Conservation (phyloP, 2,113 vertebrate genomes). For the Antechinus flavipes region DNA sequence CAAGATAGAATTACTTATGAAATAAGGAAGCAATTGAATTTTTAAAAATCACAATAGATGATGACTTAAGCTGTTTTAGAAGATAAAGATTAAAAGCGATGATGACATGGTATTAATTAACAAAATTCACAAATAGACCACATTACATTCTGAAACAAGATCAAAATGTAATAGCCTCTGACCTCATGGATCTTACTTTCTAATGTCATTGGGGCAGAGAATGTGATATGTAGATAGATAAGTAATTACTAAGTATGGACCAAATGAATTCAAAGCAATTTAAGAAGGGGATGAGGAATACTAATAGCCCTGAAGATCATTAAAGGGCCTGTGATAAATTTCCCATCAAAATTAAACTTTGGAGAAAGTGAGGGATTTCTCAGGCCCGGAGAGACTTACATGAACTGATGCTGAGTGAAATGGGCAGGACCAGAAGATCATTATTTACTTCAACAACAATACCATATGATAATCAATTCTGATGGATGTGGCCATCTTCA, state of each 20-base stretch:
- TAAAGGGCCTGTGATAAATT: neutral
- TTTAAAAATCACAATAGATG: conserved; percentile 37
- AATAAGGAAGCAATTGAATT: conserved; percentile 34
- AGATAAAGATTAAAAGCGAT: conserved; percentile 56
- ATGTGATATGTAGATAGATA: neutral
- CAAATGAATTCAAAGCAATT: neutral
- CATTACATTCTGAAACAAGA: neutral
- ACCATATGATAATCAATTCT: too few species aligned
- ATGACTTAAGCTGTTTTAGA: conserved; percentile 62
- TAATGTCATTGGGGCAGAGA: neutral
- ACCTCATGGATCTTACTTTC: neutral
- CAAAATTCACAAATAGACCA: conserved; percentile 20
- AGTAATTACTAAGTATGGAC: neutral
- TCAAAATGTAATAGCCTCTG: neutral
- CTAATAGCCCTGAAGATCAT: neutral
- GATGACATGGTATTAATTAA: conserved; percentile 27
- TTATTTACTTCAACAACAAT: too few species aligned
- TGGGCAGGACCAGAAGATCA: too few species aligned
- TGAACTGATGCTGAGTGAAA: too few species aligned
- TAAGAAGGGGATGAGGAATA: neutral
- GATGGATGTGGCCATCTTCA: too few species aligned
- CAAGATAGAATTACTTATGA: conserved; percentile 63
- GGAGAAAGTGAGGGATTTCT: neutral
- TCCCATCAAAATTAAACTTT: neutral
- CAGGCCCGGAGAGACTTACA: too few species aligned